Evolutionary conservation across 2,888 invertebrate species (phyloP), one percentile per base, ranked within the genome.

Genomic region (Electrophaes corylata): DNA sequence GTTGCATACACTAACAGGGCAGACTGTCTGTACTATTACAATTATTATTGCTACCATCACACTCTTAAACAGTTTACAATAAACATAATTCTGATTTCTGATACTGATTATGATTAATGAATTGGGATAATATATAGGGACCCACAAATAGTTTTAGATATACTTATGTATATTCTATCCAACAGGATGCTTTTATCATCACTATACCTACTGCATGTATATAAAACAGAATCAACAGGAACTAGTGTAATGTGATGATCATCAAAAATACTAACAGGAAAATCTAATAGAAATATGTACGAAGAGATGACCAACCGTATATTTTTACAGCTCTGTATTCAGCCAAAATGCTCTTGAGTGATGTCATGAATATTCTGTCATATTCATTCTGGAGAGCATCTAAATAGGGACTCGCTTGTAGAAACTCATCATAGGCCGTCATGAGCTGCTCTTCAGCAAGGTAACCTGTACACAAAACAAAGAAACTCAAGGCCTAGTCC

Each of bases 241-340:
- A n/a, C n/a, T n/a, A n/a, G 5, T 20, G 20, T 20, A 5, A 3
- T 20, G 20, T 20, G 20, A 20, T 20, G n/a, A n/a, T n/a, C n/a
- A n/a, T n/a, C n/a, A n/a, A n/a, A n/a, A 8, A 29, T 29, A 10
- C 10, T 29, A 10, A 4, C 26, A 26, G 6, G 5, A 26, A 26
- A 26, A 6, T 26, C 26, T n/a, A n/a, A n/a, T n/a, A n/a, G n/a
- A n/a, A n/a, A n/a, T n/a, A n/a, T n/a, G n/a, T n/a, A n/a, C n/a
- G n/a, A n/a, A n/a, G n/a, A 39, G 31, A 16, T 39, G 59, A 77
- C 81, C 52, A 67, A 92, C 92, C 86, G 72, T 80, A 87, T 73
- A 91, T 87, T 76, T 88, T 90, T 19, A 91, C 82, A 57, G 91
- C 91, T 67, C 91, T 86, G 65, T 90, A 92, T 77, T 92, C 92